Base-by-base conservation (phyloP, 2,113 vertebrate genomes). In the Aegithalos caudatus region DNA sequence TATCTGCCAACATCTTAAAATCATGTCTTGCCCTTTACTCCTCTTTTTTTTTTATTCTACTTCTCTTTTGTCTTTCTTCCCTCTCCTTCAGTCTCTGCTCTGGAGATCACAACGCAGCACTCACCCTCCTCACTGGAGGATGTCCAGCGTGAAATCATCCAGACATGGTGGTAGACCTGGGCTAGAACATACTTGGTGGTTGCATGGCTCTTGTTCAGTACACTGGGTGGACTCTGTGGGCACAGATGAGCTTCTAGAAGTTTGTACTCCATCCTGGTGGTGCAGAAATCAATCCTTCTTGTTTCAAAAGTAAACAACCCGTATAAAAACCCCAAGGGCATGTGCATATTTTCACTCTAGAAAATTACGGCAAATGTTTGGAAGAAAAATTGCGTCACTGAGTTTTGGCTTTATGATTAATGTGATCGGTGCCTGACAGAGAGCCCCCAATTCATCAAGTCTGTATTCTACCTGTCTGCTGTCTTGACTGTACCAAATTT, bases 371-470 rank as follows among this genome's bases (percentile, higher is more conserved):
- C 48, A 84, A 81, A 88, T 85, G 61, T 61, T 81, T 60, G 80
- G 79, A 88, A 97, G 89, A 86, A 96, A 97, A 97, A 97, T 69
- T 57, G 96, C 94, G 96, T 98, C 97, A 57, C 57, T 90, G 96
- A 96, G 79, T 97, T 97, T 96, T 88, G 97, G 97, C 95, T 95
- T 95, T 71, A 88, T 99, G 98, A 98, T 98, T 98, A 98, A 98
- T 98, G 97, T 98, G 97, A 98, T 96, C 56, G 2, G 97, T 98
- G 96, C 97, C 94, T 98, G 97, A 98, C 93, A 97, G 96, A 94
- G 96, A 86, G 82, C 95, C 97, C 94, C 97, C 94, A 96, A 98
- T 99, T 98, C 98, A 98, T 99, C 98, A 99, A 97, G 92, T 95
- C 97, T 95, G 53, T 96, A 95, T 97, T 98, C 94, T 94, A 87